Evolutionary conservation across 2,888 invertebrate species (phyloP), one percentile per base, ranked within the genome.

Genomic region (Silvanus unidentatus): DNA sequence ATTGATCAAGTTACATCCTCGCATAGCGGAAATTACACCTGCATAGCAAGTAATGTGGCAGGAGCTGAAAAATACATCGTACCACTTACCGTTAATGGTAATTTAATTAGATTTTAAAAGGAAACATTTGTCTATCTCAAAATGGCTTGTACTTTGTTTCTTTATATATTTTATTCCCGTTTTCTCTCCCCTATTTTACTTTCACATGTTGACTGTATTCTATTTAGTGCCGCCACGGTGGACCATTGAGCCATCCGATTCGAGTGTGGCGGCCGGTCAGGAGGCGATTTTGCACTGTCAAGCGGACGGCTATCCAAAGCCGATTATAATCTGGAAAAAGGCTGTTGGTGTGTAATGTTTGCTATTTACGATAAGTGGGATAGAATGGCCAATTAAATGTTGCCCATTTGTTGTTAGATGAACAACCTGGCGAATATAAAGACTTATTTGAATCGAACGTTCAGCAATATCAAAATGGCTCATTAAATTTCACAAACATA

Each of bases 1-100:
- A 90, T 92, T 60, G 91, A 92, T 65, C 84, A 85, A 68, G 87
- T 92, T 50, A 83, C 84, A 44, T 88, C 91, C 22, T 78, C 84
- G 41, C 90, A 92, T 69, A 88, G 86, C 60, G 92, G 94, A 63
- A 92, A 90, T 73, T 91, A 91, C 68, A 90, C 91, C n/a, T 93
- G 93, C 71, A 84, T 88, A 42, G 90, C 90, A n/a, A 82, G 83
- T 39, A 93, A 93, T 73, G 80, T 89, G 15, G 92, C 92, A 10
- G 91, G 88, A 9, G 78, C 80, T 2, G 88, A 88, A 62, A 76
- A 80, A 50, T 86, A 84, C 62, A 83, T 86, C 6, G 86, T 89
- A 44, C 86, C 87, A 16, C 76, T 89, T 2, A 88, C 88, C 11
- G 89, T 89, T 11, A 88, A 89, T 71, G 88, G 85, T 85, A 75